Evolutionary conservation across 1,140 invertebrate genomes (phyloP), one percentile per base, ranked within the genome.

Genomic region (Eufriesea mexicana): DNA sequence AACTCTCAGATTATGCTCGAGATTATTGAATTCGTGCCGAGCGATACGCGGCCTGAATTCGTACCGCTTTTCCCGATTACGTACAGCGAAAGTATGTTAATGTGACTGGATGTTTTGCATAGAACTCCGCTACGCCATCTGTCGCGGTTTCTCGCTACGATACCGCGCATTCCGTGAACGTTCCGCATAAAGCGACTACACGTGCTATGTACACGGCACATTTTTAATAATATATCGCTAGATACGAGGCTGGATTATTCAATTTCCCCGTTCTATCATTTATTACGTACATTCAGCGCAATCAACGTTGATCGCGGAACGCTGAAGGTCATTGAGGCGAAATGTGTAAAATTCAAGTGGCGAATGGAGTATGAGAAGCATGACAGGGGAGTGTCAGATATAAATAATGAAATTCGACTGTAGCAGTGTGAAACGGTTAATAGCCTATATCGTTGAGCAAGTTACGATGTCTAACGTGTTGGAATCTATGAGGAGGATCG

Each of bases 11-110:
- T 80, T 55, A 73, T 47, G 70, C 55, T 35, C 45, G 49, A 80
- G 79, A 80, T 80, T 80, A 74, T 80, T 74, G 70, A 80, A 80
- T 74, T 67, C 72, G 79, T 74, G 59, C 42, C 61, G 70, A 28
- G 47, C 49, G 42, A 75, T 81, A 64, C 71, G 79, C 71, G 79
- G 61, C 71, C 79, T 54, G 71, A 55, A 75, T 81, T 66, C 72
- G 59, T 25, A 14, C 66, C 67, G 67, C 61, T 81, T 81, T 57
- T 49, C 35, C 62, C 51, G 79, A 76, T 76, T 81, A 49, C 25
- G 7, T 9, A 23, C 18, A 55, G 25, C 14, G 20, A 57, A 76
- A 55, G 61, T 76, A 76, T 81, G 72, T 75, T 81, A 81, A 81
- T 81, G 49, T 42, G 8, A 6, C 57, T 28, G 20, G 79, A 73